A percentile compares a stretch with the other conserved stretches of the same genome.
Conservation (phyloP, 2,113 vertebrate genomes). For the Melanerpes aurifrons region DNA sequence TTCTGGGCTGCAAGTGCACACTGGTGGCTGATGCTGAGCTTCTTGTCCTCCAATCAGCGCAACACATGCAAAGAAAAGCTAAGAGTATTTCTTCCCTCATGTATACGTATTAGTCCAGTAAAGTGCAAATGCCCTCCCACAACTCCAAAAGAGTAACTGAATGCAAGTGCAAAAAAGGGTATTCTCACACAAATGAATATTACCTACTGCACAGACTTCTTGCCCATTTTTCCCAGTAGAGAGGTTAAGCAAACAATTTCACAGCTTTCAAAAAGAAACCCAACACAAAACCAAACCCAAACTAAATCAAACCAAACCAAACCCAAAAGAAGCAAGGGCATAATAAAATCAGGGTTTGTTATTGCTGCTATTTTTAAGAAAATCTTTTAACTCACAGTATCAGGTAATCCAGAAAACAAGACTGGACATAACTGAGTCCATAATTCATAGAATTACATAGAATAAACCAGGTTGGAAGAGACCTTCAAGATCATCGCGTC, state of each 20-base stretch:
- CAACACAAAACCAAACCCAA: no score
- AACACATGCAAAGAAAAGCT: neutral
- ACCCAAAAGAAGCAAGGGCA: neutral
- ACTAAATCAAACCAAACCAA: no score
- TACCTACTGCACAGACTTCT: neutral
- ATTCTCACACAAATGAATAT: neutral
- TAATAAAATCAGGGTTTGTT: neutral
- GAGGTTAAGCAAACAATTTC: neutral
- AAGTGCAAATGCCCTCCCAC: neutral
- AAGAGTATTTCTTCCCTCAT: neutral
- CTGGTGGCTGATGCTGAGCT: no score
- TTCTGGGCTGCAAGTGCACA: no score
- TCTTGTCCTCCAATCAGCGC: neutral
- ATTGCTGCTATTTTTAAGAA: neutral
- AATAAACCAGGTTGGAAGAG: no score
- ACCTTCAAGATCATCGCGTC: no score
- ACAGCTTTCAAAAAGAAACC: neutral
- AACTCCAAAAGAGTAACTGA: neutral
- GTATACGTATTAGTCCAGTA: neutral
- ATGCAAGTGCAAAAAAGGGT: neutral
- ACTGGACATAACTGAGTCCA: neutral
- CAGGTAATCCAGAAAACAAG: neutral
- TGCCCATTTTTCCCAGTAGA: neutral
- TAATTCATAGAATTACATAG: neutral
- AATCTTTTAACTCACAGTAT: neutral